These are phyloP conservation scores for Puma concolor DNA, from an alignment of 2,113 vertebrate genomes.

Conservation along the genomic window DNA sequence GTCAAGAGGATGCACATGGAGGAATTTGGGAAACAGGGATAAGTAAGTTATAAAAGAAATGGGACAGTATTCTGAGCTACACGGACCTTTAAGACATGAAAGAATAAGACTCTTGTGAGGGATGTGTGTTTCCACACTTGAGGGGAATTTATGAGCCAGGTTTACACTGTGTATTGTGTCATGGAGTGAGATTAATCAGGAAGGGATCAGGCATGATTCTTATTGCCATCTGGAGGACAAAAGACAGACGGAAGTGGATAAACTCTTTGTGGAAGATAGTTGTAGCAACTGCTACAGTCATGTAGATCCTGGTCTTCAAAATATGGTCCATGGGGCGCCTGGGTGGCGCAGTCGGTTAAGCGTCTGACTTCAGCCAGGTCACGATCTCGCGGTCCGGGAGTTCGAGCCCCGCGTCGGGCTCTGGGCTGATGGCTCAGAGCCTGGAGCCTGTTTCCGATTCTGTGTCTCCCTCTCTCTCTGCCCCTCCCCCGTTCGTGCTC, in stretches of 20 bases:
- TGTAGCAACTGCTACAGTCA: not conserved
- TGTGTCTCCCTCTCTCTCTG: too few species aligned
- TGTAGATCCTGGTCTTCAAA: not conserved
- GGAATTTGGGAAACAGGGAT: not conserved
- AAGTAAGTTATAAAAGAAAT: not conserved
- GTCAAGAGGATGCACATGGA: not conserved
- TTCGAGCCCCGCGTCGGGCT: too few species aligned
- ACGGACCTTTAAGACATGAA: not conserved
- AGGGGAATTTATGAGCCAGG: not conserved
- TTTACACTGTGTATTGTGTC: not conserved
- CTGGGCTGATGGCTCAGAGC: too few species aligned
- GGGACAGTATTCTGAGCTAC: not conserved
- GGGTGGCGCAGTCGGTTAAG: too few species aligned
- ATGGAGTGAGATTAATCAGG: not conserved
- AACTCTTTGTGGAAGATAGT: not conserved
- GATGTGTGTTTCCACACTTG: not conserved
- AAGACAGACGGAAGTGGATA: not conserved
- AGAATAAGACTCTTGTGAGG: not conserved
- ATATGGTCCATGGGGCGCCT: not conserved
- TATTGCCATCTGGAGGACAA: not conserved
- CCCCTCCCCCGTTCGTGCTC: too few species aligned
- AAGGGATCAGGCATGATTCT: not conserved
- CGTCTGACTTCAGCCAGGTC: too few species aligned
- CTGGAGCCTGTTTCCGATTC: too few species aligned
- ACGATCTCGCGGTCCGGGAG: too few species aligned